These are phyloP conservation scores for Meloe dianella DNA, from an alignment of 2,888 invertebrate species.

Conservation along the genomic window DNA sequence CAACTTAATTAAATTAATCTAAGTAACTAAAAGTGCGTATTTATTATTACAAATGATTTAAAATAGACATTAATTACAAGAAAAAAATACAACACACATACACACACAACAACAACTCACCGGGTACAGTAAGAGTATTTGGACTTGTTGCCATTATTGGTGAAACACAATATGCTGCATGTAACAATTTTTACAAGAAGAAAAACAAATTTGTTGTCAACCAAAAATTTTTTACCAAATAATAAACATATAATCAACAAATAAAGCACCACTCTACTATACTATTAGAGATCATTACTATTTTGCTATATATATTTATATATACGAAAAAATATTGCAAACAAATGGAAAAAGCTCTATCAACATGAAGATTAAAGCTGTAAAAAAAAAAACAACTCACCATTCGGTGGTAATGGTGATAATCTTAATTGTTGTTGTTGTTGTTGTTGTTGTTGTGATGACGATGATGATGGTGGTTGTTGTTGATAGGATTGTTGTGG, in stretches of 20 bases:
- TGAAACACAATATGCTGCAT: slow-evolving; percentile 77
- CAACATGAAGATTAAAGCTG: slow-evolving; percentile 20
- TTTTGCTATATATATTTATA: too few relatives aligned
- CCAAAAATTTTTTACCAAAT: background rate
- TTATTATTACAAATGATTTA: too few relatives aligned
- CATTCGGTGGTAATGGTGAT: slow-evolving; percentile 69
- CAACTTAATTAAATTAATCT: too few relatives aligned
- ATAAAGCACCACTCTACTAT: slow-evolving; percentile 17
- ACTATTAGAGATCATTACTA: background rate
- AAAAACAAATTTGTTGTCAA: too few relatives aligned
- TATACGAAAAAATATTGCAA: too few relatives aligned
- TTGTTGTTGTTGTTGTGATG: slow-evolving; percentile 57
- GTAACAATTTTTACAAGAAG: slow-evolving; percentile 53
- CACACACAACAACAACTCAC: too few relatives aligned
- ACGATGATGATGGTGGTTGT: slow-evolving; percentile 51
- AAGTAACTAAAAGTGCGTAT: too few relatives aligned
- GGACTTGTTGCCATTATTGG: slow-evolving; percentile 72
- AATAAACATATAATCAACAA: slow-evolving; percentile 11
- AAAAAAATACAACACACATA: slow-evolving; percentile 28
- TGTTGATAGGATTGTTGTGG: slow-evolving; percentile 58
- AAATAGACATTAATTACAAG: slow-evolving; percentile 20
- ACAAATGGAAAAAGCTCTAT: slow-evolving; percentile 24
- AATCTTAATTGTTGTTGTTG: too few relatives aligned
- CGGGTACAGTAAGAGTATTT: slow-evolving; percentile 71
- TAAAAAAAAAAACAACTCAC: slow-evolving; percentile 54